phyloP scores from a whole-genome alignment of 2,113 vertebrate genomes.

The Tragelaphus strepsiceros region DNA sequence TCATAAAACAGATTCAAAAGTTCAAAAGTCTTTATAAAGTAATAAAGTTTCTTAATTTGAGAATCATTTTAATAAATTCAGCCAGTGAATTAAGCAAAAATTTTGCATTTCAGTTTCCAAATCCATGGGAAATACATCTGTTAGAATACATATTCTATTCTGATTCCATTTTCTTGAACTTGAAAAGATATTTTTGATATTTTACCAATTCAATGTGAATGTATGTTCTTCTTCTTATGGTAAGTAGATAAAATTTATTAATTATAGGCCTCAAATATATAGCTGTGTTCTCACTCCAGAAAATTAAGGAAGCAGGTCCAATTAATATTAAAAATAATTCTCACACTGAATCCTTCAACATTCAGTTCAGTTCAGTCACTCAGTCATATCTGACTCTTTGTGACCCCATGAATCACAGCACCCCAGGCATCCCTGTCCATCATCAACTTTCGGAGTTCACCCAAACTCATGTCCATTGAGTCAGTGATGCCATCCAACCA shows the following conservation, averaged over 20 bases:
- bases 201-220: neutral
- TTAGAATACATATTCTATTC: neutral
- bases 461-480: too few species aligned
- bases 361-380: too few species aligned
- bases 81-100: neutral
- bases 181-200: constrained; percentile 30
- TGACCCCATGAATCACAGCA: too few species aligned
- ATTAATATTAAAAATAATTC: constrained; percentile 26
- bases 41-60: neutral
- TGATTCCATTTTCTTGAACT: constrained; percentile 8
- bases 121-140: neutral
- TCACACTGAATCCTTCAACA: neutral
- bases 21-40: neutral
- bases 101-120: neutral
- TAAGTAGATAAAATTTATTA: neutral
- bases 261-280: neutral
- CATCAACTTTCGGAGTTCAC: too few species aligned
- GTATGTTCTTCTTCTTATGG: neutral
- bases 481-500: too few species aligned
- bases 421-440: too few species aligned
- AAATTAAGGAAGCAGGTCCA: neutral
- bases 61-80: neutral
- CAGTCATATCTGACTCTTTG: too few species aligned
- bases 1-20: constrained; percentile 1
- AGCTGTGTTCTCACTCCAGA: neutral